Conservation (phyloP, 2,888 invertebrate genomes). For the Nesidiocoris tenuis region DNA sequence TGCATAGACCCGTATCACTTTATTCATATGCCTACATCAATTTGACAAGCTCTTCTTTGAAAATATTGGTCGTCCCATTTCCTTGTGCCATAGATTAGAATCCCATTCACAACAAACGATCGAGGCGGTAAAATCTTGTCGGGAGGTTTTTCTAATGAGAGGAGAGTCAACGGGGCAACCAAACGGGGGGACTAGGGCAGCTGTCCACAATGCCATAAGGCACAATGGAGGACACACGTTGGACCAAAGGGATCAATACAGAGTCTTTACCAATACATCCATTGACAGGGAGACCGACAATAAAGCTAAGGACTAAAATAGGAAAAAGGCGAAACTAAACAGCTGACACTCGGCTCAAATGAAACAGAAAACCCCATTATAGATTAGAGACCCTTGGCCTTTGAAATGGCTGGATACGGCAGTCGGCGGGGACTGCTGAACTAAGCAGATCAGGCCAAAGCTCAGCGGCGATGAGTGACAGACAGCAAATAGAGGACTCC, state of each 20-base stretch:
- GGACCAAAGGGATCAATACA: conserved; percentile 32
- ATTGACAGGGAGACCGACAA: conserved; percentile 36
- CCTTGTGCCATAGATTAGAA: too few relatives aligned
- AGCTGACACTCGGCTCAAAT: conserved; percentile 44
- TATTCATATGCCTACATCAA: too few relatives aligned
- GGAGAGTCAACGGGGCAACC: conserved; percentile 37
- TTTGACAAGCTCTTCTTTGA: too few relatives aligned
- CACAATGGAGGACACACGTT: conserved; percentile 35
- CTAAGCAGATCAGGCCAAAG: neutral
- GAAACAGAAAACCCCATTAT: conserved; percentile 45
- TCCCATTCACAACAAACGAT: neutral
- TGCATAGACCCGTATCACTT: too few relatives aligned
- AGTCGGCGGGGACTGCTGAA: conserved; percentile 13
- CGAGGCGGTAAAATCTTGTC: neutral
- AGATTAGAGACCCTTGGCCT: conserved; percentile 19
- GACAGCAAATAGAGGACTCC: conserved; percentile 29
- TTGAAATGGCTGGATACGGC: conserved; percentile 13
- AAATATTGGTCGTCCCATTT: too few relatives aligned
- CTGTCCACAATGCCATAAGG: conserved; percentile 38
- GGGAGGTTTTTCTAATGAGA: neutral
- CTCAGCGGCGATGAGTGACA: conserved; percentile 18
- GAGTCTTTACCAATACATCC: neutral
- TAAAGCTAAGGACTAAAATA: conserved; percentile 7
- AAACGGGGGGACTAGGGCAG: conserved; percentile 9
- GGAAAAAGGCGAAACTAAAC: conserved; percentile 32